These are phyloP conservation scores for Microctenopoma stevenorrisi DNA, from an alignment of 2,797 vertebrate genomes.

Conservation along the genomic window DNA sequence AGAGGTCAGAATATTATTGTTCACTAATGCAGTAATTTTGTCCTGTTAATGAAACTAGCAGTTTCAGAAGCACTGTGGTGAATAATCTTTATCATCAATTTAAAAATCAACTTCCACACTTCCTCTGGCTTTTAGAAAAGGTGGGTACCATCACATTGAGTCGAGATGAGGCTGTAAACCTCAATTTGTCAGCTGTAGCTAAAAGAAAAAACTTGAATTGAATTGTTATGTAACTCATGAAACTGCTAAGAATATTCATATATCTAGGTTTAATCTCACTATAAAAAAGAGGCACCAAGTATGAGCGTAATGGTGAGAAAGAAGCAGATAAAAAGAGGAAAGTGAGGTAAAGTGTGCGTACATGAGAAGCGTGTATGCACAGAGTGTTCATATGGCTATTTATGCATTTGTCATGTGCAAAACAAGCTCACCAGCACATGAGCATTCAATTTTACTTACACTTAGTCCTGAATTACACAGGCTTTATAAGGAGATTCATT, in stretches of 20 bases:
- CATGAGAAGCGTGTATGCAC: neutral
- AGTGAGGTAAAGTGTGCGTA: neutral
- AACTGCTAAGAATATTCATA: constrained; percentile 14
- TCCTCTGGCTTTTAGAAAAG: constrained; percentile 1
- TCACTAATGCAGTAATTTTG: neutral
- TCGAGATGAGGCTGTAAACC: constrained; percentile 32
- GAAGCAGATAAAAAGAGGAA: neutral
- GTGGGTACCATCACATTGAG: neutral
- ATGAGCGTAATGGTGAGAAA: neutral
- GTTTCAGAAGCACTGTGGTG: neutral
- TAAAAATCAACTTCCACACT: constrained; percentile 3
- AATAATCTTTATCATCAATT: neutral
- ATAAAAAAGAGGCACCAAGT: neutral
- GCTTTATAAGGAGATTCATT: constrained; percentile 21
- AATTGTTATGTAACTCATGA: constrained; percentile 5
- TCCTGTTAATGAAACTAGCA: neutral
- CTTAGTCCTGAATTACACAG: neutral
- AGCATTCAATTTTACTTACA: neutral
- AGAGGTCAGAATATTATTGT: neutral
- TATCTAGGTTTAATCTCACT: too few species aligned
- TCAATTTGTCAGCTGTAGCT: constrained; percentile 12
- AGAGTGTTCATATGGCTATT: constrained; percentile 9
- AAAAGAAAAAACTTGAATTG: neutral
- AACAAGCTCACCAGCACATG: constrained; percentile 1
- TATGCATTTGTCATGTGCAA: neutral